Base-by-base conservation (phyloP, 2,888 invertebrate genomes). In the Noctua janthe region DNA sequence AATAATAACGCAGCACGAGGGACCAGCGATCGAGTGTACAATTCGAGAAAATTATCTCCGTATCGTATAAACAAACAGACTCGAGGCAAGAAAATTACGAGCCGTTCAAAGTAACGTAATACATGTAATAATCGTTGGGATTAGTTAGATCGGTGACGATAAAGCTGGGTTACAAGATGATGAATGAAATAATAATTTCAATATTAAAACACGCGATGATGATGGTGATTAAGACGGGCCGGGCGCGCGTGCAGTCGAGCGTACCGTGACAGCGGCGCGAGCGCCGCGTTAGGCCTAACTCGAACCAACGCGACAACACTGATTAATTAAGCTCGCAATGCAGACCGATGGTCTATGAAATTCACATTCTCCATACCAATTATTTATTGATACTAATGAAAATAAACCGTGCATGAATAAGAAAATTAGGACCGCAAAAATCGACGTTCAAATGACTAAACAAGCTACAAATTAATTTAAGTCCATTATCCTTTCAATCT, bases 101-200 rank as follows among this genome's bases (percentile, higher is more conserved):
- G 90, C 93, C 94, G 94, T 92, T 94, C 94, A 92, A 92, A 93
- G 95, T 94, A 96, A 96, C 94, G 93, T 95, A 95, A 96, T 95
- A 96, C 93, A 93, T 94, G 94, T 95, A 95, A 96, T 96, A 96
- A 96, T 95, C 93, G 93, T 94, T 92, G 93, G 93, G 93, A 95
- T 95, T 94, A 93, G 94, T 95, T 94, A 95, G 94, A 95, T 94
- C 89, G 91, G 94, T 93, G 95, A 95, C 94, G 96, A 96, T 96
- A 95, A 95, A 95, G 90, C 92, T 72, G 81, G 81, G 81, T 82
- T 89, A 94, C 91, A 92, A 90, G 93, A 94, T 95, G 95, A 96
- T 96, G 95, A 96, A 97, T 96, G 95, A 95, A 96, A 95, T 94
- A 94, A 94, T 95, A 94, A 95, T 96, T 95, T 94, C 89, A 94